Percentiles rank a stretch among this genome's conserved stretches.
These are phyloP conservation scores for Thysanoteuthis rhombus DNA, from an alignment of 2,888 invertebrate species.

Conservation along the genomic window DNA sequence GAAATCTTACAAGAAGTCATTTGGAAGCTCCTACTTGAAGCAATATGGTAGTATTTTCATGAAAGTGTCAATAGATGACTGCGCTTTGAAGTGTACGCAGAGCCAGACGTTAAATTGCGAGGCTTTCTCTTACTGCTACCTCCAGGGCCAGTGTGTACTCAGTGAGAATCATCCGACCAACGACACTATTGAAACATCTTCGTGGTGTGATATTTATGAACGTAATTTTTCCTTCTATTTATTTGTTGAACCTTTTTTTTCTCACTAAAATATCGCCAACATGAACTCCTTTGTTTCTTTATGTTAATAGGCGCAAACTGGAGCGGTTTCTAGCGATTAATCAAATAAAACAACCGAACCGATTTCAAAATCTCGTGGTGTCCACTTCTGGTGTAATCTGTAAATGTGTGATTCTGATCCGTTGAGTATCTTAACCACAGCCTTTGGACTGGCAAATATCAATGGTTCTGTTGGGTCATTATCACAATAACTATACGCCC, in stretches of 20 bases:
- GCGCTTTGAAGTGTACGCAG: slow-evolving; percentile 55
- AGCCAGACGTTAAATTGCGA: slow-evolving; percentile 48
- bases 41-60: slow-evolving; percentile 23
- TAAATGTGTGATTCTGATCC: too few species aligned
- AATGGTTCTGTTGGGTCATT: too few species aligned
- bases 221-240: slow-evolving; percentile 41
- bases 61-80: slow-evolving; percentile 46
- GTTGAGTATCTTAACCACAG: too few species aligned
- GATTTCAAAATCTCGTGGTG: too few species aligned
- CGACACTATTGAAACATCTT: slow-evolving; percentile 41
- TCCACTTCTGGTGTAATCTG: too few species aligned
- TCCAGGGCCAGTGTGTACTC: slow-evolving; percentile 50
- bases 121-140: slow-evolving; percentile 56
- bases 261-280: not conserved
- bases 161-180: slow-evolving; percentile 46
- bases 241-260: not conserved
- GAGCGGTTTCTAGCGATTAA: too few species aligned
- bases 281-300: not conserved
- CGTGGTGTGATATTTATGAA: slow-evolving; percentile 51
- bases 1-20: not conserved
- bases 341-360: too few species aligned
- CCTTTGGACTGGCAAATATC: too few species aligned
- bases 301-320: too few species aligned
- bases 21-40: not conserved
- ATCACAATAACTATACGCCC: too few species aligned